Conservation (phyloP, 1,140 invertebrate species). For the Tetramorium simillimum region DNA sequence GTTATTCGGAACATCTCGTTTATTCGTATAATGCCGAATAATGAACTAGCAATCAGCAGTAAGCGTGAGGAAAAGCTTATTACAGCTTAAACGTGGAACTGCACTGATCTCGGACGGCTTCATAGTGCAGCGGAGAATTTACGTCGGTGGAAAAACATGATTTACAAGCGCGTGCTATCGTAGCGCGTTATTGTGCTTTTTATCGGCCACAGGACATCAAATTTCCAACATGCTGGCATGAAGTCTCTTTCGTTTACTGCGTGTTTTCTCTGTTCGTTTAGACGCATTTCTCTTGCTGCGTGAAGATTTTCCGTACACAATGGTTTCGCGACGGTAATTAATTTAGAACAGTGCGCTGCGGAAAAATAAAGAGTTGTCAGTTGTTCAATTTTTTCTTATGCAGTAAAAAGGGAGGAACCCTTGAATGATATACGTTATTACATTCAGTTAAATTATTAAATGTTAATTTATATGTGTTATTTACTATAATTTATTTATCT, state of each 20-base stretch:
- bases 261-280: constrained; percentile 30
- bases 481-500: not conserved
- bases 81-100: constrained; percentile 49
- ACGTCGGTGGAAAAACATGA: constrained; percentile 41
- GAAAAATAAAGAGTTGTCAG: not conserved
- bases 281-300: not conserved
- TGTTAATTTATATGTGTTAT: not conserved
- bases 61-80: constrained; percentile 40
- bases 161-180: constrained; percentile 47
- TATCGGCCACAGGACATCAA: constrained; percentile 51
- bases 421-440: not conserved
- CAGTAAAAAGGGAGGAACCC: not conserved
- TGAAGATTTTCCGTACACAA: not conserved
- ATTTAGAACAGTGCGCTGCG: constrained; percentile 6
- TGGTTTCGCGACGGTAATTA: not conserved
- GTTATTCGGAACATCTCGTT: not conserved
- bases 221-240: constrained; percentile 38
- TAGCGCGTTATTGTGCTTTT: constrained; percentile 48
- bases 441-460: constrained; percentile 1
- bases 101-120: constrained; percentile 42
- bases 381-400: not conserved
- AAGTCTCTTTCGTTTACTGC: constrained; percentile 36
- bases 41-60: constrained; percentile 49
- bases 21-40: constrained; percentile 37
- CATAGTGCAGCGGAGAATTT: constrained; percentile 42